phyloP scores from a whole-genome alignment of 1,140 invertebrate species.

The Nilaparvata lugens region DNA sequence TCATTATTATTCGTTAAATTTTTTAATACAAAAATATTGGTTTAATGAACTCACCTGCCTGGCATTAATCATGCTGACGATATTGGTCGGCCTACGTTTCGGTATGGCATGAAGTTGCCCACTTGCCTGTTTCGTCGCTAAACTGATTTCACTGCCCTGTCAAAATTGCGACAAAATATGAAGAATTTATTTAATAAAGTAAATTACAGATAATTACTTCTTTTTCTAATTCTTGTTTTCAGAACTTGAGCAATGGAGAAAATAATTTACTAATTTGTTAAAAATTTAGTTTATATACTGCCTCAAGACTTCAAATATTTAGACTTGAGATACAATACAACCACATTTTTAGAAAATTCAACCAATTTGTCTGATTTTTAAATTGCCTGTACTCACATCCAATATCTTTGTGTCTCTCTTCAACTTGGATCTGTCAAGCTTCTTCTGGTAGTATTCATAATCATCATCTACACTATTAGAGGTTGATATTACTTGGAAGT shows the following conservation, averaged over 20 bases:
- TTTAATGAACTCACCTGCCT: constrained; percentile 34
- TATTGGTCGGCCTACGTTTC: constrained; percentile 31
- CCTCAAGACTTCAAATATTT: no score
- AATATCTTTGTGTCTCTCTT: constrained; percentile 37
- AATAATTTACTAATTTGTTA: no score
- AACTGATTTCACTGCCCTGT: constrained; percentile 45
- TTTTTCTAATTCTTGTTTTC: background rate
- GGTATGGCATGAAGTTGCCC: constrained; percentile 33
- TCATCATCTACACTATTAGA: constrained; percentile 33
- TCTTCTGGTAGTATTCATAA: constrained; percentile 33
- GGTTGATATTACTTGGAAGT: constrained; percentile 33
- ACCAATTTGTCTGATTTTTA: constrained; percentile 5
- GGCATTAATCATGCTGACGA: constrained; percentile 38
- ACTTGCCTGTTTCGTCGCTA: constrained; percentile 39
- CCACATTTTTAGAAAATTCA: no score
- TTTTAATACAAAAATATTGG: background rate
- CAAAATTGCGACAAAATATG: constrained; percentile 28
- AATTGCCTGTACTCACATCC: constrained; percentile 35
- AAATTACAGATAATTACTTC: background rate
- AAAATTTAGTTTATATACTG: no score
- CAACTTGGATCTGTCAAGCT: constrained; percentile 32
- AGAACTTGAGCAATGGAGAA: no score
- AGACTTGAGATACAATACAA: no score
- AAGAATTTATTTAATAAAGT: constrained; percentile 9
- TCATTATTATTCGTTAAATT: no score